These are phyloP conservation scores for Sebastes steindachneri DNA, from an alignment of 2,797 vertebrate genomes.

Conservation along the genomic window DNA sequence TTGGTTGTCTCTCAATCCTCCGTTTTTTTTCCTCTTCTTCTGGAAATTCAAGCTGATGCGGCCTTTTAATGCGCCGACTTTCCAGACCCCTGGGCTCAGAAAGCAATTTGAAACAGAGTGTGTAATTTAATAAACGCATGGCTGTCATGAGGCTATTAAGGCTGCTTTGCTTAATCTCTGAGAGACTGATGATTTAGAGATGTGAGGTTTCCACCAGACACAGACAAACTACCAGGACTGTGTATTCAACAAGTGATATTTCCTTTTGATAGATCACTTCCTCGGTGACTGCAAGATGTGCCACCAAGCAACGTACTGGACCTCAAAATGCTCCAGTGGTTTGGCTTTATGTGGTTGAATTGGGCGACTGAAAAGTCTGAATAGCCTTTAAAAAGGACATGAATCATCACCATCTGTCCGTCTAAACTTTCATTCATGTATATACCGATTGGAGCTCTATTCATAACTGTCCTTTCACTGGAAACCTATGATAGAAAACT, in stretches of 20 bases:
- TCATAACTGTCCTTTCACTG: no score
- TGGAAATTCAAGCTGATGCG: slow-evolving; percentile 2
- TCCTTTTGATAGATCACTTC: neutral
- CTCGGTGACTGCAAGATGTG: neutral
- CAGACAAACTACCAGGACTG: neutral
- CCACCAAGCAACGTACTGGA: neutral
- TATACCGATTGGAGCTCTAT: no score
- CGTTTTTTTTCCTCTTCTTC: neutral
- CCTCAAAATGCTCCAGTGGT: neutral
- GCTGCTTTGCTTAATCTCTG: slow-evolving; percentile 19
- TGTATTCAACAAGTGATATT: neutral
- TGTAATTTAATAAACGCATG: slow-evolving; percentile 39
- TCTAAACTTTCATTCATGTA: no score
- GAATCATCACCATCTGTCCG: no score
- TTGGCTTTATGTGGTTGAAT: neutral
- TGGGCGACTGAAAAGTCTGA: neutral
- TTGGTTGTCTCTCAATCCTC: neutral
- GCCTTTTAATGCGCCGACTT: slow-evolving; percentile 13
- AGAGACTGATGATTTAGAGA: slow-evolving; percentile 15
- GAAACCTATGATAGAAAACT: no score
- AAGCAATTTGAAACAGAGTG: slow-evolving; percentile 18
- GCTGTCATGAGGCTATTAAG: slow-evolving; percentile 21
- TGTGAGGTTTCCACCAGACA: neutral
- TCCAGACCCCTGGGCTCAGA: slow-evolving; percentile 18
- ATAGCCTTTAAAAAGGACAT: no score